Conservation (phyloP, 2,797 vertebrate genomes). For the Eurystomus glaucurus region DNA sequence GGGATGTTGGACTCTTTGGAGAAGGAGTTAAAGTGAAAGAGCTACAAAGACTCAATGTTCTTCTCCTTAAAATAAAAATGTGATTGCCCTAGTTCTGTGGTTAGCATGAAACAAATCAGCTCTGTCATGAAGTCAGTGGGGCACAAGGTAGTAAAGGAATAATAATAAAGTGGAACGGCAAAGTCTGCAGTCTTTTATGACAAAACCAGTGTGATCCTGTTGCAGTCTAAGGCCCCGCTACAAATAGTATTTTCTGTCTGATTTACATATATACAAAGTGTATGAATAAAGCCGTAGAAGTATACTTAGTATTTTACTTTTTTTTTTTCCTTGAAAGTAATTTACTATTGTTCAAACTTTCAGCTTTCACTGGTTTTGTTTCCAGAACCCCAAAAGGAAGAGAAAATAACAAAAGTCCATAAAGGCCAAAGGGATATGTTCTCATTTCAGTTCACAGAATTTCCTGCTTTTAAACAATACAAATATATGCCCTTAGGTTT, state of each 20-base stretch:
- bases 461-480: constrained; percentile 73
- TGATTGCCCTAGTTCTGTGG: constrained; percentile 34
- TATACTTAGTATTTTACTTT: constrained; percentile 20
- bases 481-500: constrained; percentile 57
- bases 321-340: constrained; percentile 68
- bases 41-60: not conserved
- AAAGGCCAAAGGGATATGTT: constrained; percentile 65
- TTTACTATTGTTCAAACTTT: constrained; percentile 68
- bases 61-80: not conserved
- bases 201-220: constrained; percentile 2
- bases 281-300: constrained; percentile 36
- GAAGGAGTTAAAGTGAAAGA: not conserved
- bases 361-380: constrained; percentile 66
- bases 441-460: constrained; percentile 70
- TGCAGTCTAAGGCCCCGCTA: constrained; percentile 13
- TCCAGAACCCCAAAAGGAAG: constrained; percentile 72
- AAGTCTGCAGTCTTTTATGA: constrained; percentile 47
- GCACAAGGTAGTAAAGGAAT: constrained; percentile 54
- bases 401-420: constrained; percentile 67
- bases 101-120: constrained; percentile 56
- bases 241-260: constrained; percentile 20
- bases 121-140: constrained; percentile 48
- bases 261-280: constrained; percentile 59
- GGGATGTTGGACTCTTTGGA: not conserved
- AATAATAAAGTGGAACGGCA: constrained; percentile 44